Evolutionary conservation across 2,113 vertebrate species (phyloP), one percentile per base, ranked within the genome.

Genomic region (Xyrauchen texanus): DNA sequence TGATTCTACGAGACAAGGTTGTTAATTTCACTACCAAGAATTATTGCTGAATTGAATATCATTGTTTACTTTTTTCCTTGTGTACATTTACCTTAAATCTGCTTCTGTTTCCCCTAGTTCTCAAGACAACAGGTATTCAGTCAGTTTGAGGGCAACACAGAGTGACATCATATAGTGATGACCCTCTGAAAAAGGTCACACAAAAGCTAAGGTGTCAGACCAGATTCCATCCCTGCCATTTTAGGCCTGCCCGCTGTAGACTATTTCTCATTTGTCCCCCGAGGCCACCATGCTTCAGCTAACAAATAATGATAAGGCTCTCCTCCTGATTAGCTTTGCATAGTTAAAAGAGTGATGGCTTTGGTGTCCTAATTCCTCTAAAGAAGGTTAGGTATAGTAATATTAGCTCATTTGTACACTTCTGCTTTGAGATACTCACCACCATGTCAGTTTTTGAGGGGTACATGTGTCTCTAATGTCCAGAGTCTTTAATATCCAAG

Each of bases 181-280:
- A 60, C 78, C 78, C 70, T 66, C 15, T 74, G 61, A 73, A 74
- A 75, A 15, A 74, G 78, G 69, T 80, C 78, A 74, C 53, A 21
- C 51, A 55, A 71, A 72, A 80, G 69, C 70, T n/a, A 45, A 53
- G 46, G 70, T 74, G 70, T 80, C 78, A 74, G 62, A 74, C 62
- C 45, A 65, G 71, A 80, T 80, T 80, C 70, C 53, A 60, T 65
- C 52, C 78, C 63, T 74, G 70, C 55, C 52, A 73, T 34, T 34
- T 34, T 58, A 57, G 70, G 45, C 78, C 70, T 73, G 78, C 57
- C 70, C 63, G 7, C 62, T 74, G 52, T 67, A 73, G 73, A 34
- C 69, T 52, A 58, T 72, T 80, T 70, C 51, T 49, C 69, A 34
- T n/a, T 52, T 65, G 46, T 63, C 64, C 69, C 78, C 55, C n/a